phyloP scores from a whole-genome alignment of 2,888 invertebrate species.

The Autographa gamma region DNA sequence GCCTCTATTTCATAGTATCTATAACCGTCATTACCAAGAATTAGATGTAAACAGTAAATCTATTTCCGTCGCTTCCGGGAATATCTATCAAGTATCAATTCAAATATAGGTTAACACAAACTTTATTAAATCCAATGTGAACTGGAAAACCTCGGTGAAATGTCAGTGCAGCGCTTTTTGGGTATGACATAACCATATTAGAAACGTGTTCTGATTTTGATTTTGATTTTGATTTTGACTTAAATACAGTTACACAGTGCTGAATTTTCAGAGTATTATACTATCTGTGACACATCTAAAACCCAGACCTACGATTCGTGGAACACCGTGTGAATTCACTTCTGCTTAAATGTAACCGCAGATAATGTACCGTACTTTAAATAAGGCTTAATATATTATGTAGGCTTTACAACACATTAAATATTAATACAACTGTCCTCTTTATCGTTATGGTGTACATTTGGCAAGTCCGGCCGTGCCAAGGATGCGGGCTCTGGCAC shows the following conservation, averaged over 20 bases:
- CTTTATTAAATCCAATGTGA: background rate
- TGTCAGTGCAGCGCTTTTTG: background rate
- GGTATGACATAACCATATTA: background rate
- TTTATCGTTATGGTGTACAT: slow-evolving; percentile 47
- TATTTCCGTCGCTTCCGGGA: background rate
- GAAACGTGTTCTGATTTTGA: background rate
- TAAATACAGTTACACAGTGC: too few species aligned
- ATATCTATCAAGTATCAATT: background rate
- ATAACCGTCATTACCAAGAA: background rate
- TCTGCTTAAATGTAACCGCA: background rate
- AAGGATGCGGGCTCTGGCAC: slow-evolving; percentile 50
- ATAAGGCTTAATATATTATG: slow-evolving; percentile 12
- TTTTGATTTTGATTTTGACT: too few species aligned
- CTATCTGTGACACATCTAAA: too few species aligned
- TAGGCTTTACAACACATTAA: slow-evolving; percentile 40
- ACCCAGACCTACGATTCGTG: background rate
- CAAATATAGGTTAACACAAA: background rate
- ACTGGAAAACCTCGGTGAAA: background rate
- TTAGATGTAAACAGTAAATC: background rate
- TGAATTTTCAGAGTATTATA: too few species aligned
- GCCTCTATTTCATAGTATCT: background rate
- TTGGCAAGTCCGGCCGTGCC: slow-evolving; percentile 56
- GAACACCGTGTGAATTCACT: background rate
- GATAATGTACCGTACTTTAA: background rate
- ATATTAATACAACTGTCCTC: slow-evolving; percentile 41